A percentile compares a stretch with the other conserved stretches of the same genome.
Conservation (phyloP, 2,888 invertebrate genomes). For the Eumerus sabulonum region DNA sequence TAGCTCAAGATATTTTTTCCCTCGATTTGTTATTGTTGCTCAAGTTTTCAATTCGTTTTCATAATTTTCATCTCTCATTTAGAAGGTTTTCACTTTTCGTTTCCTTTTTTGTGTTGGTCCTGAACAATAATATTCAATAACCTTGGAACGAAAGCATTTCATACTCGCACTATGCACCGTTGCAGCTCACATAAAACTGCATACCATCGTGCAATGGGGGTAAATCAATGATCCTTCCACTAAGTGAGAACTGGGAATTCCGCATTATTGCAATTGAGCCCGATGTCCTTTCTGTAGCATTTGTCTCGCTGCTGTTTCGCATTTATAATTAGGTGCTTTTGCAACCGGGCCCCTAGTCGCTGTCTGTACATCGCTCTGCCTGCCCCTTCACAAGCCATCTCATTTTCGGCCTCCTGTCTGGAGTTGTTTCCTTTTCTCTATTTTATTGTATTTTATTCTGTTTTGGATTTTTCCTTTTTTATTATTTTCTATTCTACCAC, state of each 20-base stretch:
- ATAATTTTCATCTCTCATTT: not conserved
- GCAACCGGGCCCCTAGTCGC: slow-evolving; percentile 43
- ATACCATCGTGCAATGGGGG: too few species aligned
- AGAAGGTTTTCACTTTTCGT: slow-evolving; percentile 2
- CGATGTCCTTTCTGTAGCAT: slow-evolving; percentile 24
- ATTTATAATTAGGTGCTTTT: slow-evolving; percentile 61
- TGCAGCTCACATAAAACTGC: too few species aligned
- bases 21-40: too few species aligned
- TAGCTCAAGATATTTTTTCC: too few species aligned
- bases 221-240: slow-evolving; percentile 22
- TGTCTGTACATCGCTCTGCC: slow-evolving; percentile 30
- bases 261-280: slow-evolving; percentile 49
- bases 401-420: not conserved
- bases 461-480: slow-evolving; percentile 29
- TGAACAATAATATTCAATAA: not conserved
- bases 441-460: slow-evolving; percentile 9
- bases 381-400: too few species aligned
- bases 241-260: slow-evolving; percentile 47
- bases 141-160: not conserved
- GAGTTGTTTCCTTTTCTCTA: slow-evolving; percentile 10
- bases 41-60: not conserved
- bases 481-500: slow-evolving; percentile 5
- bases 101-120: not conserved
- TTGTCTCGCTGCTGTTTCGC: slow-evolving; percentile 19
- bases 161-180: too few species aligned